phyloP scores from a whole-genome alignment of 2,797 vertebrate species.

The Ispidina picta region DNA sequence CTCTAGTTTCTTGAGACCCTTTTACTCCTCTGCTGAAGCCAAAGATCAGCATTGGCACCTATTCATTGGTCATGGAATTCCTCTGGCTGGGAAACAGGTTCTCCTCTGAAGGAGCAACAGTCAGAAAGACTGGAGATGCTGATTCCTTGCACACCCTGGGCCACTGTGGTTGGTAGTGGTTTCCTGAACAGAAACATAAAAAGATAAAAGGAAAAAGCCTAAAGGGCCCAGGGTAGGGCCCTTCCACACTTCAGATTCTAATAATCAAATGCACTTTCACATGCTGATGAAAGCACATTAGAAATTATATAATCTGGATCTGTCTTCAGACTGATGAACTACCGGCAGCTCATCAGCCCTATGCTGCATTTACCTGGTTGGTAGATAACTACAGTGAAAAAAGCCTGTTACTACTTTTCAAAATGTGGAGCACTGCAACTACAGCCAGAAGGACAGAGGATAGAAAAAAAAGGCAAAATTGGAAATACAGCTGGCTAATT shows the following conservation, averaged over 20 bases:
- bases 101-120: neutral
- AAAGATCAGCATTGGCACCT: neutral
- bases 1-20: neutral
- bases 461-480: neutral
- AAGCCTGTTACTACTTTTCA: neutral
- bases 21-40: neutral
- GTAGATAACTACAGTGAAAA: neutral
- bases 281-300: neutral
- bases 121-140: neutral
- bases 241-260: neutral
- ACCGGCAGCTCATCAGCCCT: neutral
- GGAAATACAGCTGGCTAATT: neutral
- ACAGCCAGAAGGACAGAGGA: neutral
- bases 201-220: neutral
- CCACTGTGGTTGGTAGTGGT: neutral
- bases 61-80: neutral
- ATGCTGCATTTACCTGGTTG: neutral
- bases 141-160: neutral
- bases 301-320: neutral
- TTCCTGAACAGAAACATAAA: neutral
- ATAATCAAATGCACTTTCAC: neutral
- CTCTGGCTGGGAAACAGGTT: neutral
- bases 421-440: neutral
- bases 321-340: neutral
- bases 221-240: neutral